A percentile compares a stretch with the other conserved stretches of the same genome.
phyloP scores from a whole-genome alignment of 2,888 invertebrate species.

The Phortica magna region DNA sequence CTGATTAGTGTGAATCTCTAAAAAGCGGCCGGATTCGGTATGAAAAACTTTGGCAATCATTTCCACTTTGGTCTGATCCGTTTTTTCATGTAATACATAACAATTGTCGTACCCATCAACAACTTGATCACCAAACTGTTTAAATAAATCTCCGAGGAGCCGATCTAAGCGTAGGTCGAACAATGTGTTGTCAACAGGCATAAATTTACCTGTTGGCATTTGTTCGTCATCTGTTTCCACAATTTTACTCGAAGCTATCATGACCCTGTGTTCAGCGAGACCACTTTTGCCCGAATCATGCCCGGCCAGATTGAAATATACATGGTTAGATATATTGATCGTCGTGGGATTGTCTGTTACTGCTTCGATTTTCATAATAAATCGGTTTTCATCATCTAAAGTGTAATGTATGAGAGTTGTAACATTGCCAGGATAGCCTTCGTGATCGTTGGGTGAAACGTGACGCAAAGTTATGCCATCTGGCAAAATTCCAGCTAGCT shows the following conservation, averaged over 20 bases:
- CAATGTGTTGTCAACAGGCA: constrained; percentile 63
- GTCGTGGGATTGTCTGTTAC: constrained; percentile 88
- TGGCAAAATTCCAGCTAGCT: constrained; percentile 56
- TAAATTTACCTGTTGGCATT: constrained; percentile 87
- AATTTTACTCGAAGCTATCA: constrained; percentile 86
- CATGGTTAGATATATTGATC: constrained; percentile 92
- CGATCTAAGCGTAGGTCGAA: constrained; percentile 87
- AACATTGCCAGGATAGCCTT: constrained; percentile 93
- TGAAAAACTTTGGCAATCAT: constrained; percentile 77
- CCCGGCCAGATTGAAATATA: constrained; percentile 95
- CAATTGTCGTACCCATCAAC: constrained; percentile 65
- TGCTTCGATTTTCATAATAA: constrained; percentile 87
- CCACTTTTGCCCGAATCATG: constrained; percentile 82
- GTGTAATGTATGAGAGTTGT: constrained; percentile 85
- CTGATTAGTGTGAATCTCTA: constrained; percentile 91
- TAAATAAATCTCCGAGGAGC: constrained; percentile 83
- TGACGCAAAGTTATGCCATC: constrained; percentile 84
- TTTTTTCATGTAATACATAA: constrained; percentile 57
- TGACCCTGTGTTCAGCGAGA: constrained; percentile 84
- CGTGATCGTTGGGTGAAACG: constrained; percentile 87
- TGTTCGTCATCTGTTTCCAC: constrained; percentile 85
- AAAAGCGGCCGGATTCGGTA: constrained; percentile 83
- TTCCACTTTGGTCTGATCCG: constrained; percentile 34
- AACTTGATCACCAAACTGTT: constrained; percentile 79
- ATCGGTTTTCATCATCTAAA: constrained; percentile 85